Conservation (phyloP, 2,797 vertebrate genomes). For the Sandelia bainsii region DNA sequence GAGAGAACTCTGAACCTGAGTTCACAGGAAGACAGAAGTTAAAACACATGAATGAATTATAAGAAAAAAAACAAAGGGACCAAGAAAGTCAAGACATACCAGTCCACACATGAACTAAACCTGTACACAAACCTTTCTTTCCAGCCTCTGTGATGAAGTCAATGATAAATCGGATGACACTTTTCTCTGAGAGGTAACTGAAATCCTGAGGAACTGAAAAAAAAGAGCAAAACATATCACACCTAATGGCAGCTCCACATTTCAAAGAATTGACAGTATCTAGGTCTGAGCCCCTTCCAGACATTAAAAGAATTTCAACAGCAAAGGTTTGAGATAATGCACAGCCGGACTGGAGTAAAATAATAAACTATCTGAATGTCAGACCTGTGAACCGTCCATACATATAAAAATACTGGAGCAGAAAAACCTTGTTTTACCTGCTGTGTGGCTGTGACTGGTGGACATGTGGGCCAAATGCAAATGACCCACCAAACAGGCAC, state of each 20-base stretch:
- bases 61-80: neutral
- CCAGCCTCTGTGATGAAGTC: constrained; percentile 90
- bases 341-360: neutral
- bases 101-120: neutral
- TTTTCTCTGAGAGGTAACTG: constrained; percentile 92
- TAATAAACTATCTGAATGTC: too few relatives aligned
- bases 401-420: too few relatives aligned
- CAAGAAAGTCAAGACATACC: too few relatives aligned
- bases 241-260: neutral
- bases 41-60: neutral
- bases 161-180: constrained; percentile 88
- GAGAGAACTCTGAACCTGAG: constrained; percentile 88
- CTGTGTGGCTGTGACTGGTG: constrained; percentile 88
- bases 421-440: constrained; percentile 78
- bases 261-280: neutral
- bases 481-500: constrained; percentile 91
- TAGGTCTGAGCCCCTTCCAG: neutral
- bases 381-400: neutral
- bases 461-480: constrained; percentile 91
- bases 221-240: neutral
- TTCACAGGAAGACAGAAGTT: neutral
- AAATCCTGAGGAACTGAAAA: constrained; percentile 93
- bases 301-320: neutral
- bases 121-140: constrained; percentile 88
- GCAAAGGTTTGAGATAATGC: neutral